Evolutionary conservation across 1,140 invertebrate genomes (phyloP).

Genomic region (Campoletis sonorensis): DNA sequence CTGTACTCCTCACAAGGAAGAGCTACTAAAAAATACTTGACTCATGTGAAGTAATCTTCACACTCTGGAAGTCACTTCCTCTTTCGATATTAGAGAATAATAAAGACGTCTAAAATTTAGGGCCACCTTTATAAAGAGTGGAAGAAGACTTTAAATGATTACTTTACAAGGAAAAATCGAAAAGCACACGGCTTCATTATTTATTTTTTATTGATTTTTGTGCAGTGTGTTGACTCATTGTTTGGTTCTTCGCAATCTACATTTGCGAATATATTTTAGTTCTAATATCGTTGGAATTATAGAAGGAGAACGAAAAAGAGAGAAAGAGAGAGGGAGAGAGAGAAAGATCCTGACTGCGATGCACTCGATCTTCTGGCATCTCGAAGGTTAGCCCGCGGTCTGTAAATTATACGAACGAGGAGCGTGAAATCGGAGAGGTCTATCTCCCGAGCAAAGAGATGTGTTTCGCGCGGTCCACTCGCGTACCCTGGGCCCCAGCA

Average conservation of each 20-base stretch:
- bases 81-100: neutral
- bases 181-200: too few species aligned
- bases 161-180: too few species aligned
- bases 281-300: too few species aligned
- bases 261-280: too few species aligned
- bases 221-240: too few species aligned
- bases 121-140: neutral
- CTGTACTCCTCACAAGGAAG: neutral
- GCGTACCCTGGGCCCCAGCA: neutral
- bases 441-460: neutral
- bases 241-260: too few species aligned
- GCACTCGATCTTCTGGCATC: neutral
- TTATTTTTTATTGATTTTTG: too few species aligned
- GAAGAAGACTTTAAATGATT: too few species aligned
- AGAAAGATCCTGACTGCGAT: neutral
- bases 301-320: too few species aligned
- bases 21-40: neutral
- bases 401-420: neutral
- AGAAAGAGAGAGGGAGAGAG: neutral
- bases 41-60: constrained; percentile 4
- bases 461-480: neutral
- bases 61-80: constrained; percentile 10
- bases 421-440: neutral
- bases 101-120: neutral
- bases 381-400: neutral